phyloP scores from a whole-genome alignment of 1,140 invertebrate genomes.

The Drosophila ambigua region DNA sequence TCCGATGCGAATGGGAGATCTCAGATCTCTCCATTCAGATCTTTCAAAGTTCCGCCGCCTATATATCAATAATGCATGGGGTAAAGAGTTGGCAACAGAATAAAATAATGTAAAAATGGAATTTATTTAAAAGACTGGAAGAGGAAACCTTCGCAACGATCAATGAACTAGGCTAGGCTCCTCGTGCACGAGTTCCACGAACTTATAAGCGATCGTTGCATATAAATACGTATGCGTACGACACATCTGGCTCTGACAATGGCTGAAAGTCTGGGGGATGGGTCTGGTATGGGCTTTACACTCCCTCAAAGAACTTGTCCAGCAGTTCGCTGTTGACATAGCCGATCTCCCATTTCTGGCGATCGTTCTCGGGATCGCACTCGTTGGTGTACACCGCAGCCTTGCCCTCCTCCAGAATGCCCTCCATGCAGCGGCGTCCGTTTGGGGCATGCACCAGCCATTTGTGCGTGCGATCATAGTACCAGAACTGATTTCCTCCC shows the following conservation, averaged over 20 bases:
- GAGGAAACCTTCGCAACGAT: conserved; percentile 55
- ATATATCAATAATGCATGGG: conserved; percentile 43
- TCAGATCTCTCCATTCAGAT: conserved; percentile 13
- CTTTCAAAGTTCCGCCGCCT: conserved; percentile 29
- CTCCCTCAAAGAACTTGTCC: conserved; percentile 36
- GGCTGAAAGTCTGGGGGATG: not conserved
- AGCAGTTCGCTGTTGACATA: conserved; percentile 87
- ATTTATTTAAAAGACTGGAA: conserved; percentile 48
- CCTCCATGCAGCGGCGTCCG: conserved; percentile 89
- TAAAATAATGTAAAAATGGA: conserved; percentile 50
- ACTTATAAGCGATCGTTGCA: conserved; percentile 21
- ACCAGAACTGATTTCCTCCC: conserved; percentile 92
- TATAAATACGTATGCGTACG: conserved; percentile 2
- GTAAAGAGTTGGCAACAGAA: conserved; percentile 21
- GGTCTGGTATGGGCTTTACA: not conserved
- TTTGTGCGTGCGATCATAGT: conserved; percentile 88
- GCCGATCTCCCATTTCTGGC: conserved; percentile 92
- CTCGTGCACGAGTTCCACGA: conserved; percentile 43
- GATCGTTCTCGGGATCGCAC: conserved; percentile 88
- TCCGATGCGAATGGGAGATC: conserved; percentile 14
- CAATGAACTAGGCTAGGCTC: conserved; percentile 52
- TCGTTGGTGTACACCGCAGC: conserved; percentile 87
- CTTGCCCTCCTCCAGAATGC: conserved; percentile 74
- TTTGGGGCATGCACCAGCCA: conserved; percentile 88
- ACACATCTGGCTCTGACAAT: not conserved